Evolutionary conservation across 2,797 vertebrate genomes (phyloP), one percentile per base, ranked within the genome.

Genomic region (Ficedula albicollis): DNA sequence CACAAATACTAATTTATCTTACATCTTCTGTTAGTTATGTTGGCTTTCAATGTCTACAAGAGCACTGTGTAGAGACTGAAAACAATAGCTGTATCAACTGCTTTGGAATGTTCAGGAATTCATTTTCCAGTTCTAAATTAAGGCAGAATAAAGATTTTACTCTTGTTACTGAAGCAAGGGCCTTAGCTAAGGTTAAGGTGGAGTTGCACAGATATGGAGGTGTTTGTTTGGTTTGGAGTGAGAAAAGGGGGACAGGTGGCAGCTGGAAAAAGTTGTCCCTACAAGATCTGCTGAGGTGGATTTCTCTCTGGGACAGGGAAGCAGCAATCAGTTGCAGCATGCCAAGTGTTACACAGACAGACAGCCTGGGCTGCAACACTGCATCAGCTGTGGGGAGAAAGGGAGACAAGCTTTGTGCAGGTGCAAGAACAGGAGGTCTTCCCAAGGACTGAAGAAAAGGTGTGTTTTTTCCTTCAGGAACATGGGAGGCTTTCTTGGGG

Each of bases 301-400:
- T 36, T 94, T 89, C 25, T 52, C 7, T 0, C 32, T 64, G 30
- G 29, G n/a, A n/a, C 9, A 51, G 21, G 11, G 23, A 51, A 73
- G n/a, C 7, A 69, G n/a, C 13, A 59, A 23, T 11, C 38, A 48
- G 13, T 2, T 62, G 16, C 60, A 48, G 10, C 0, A 0, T 49
- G 36, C 36, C 32, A 64, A 39, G 11, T 7, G 10, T 58, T 51
- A 49, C 29, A 7, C 1, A 5, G 38, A 44, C 10, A 15, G 36
- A 26, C 4, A 74, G 39, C 30, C 41, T 15, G 7, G 44, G 27
- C 25, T 63, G n/a, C 41, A 60, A 8, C 2, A 3, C 44, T 73
- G 29, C 26, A 9, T 15, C 48, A 30, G 34, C 34, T 76, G 36
- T 5, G 39, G 46, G 29, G 13, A 81, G 36, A 36, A 79, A 15